Evolutionary conservation across 2,888 invertebrate genomes (phyloP).

Genomic region (Serripes groenlandicus): DNA sequence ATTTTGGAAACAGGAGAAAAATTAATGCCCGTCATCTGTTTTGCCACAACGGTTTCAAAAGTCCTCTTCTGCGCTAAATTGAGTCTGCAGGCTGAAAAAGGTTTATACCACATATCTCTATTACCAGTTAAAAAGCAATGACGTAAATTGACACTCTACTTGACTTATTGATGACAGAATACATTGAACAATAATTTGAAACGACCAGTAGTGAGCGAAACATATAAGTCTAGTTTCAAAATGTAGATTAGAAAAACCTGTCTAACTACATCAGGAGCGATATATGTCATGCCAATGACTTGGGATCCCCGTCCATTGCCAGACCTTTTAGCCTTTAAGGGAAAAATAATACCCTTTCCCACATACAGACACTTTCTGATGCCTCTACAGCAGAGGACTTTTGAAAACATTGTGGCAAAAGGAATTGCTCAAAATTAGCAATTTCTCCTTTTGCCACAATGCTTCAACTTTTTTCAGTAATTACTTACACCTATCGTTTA

Average conservation of each 20-base stretch:
- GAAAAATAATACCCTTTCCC: background rate
- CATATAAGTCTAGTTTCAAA: constrained; percentile 21
- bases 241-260: constrained; percentile 19
- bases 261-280: background rate
- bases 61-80: no score
- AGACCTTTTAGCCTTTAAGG: background rate
- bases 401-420: background rate
- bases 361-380: background rate
- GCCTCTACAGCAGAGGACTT: background rate
- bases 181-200: constrained; percentile 18
- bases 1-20: no score
- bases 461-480: no score
- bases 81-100: no score
- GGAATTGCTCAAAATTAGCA: background rate
- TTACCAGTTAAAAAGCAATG: constrained; percentile 3
- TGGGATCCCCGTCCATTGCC: no score
- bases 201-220: constrained; percentile 6
- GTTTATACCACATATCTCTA: constrained; percentile 7
- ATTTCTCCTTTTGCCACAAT: background rate
- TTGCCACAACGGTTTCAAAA: no score
- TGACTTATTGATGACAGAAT: constrained; percentile 15
- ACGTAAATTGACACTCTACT: constrained; percentile 17
- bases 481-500: no score
- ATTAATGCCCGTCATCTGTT: no score
- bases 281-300: constrained; percentile 11